Conservation (phyloP, 2,797 vertebrate species). For the Salarias fasciatus region DNA sequence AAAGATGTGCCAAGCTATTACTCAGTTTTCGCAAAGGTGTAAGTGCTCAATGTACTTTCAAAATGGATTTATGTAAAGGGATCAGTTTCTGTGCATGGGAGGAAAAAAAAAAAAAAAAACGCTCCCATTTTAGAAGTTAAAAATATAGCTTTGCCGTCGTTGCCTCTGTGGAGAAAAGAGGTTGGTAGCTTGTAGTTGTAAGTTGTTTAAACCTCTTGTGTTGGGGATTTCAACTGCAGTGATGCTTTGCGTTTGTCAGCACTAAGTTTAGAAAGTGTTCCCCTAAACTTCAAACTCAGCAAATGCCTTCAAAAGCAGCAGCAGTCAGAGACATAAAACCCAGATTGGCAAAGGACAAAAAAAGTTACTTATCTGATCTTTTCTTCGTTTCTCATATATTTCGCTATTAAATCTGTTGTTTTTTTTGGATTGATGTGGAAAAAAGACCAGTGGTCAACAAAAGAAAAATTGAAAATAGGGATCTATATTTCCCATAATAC, state of each 20-base stretch:
- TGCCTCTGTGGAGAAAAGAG: slow-evolving; percentile 22
- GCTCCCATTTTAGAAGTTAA: slow-evolving; percentile 52
- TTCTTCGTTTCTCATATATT: neutral
- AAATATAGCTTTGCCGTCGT: slow-evolving; percentile 44
- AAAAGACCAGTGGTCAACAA: too few species aligned
- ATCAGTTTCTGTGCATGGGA: slow-evolving; percentile 42
- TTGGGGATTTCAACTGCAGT: slow-evolving; percentile 24
- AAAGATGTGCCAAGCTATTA: slow-evolving; percentile 62
- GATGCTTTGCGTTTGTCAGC: slow-evolving; percentile 17
- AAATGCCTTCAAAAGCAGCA: neutral
- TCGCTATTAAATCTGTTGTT: neutral
- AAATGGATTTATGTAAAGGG: slow-evolving; percentile 55
- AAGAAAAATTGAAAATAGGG: too few species aligned
- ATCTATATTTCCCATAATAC: too few species aligned
- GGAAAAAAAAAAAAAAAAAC: slow-evolving; percentile 4
- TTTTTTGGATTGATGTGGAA: neutral
- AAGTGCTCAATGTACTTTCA: slow-evolving; percentile 43
- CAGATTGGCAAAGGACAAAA: neutral
- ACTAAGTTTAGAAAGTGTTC: slow-evolving; percentile 15
- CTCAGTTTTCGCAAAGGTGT: slow-evolving; percentile 60
- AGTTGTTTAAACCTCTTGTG: slow-evolving; percentile 40
- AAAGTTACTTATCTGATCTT: neutral
- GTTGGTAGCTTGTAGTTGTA: slow-evolving; percentile 11
- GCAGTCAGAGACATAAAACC: neutral
- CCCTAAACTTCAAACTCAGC: slow-evolving; percentile 3